Evolutionary conservation across 2,888 invertebrate species (phyloP).

Genomic region (Antheraea yamamai): DNA sequence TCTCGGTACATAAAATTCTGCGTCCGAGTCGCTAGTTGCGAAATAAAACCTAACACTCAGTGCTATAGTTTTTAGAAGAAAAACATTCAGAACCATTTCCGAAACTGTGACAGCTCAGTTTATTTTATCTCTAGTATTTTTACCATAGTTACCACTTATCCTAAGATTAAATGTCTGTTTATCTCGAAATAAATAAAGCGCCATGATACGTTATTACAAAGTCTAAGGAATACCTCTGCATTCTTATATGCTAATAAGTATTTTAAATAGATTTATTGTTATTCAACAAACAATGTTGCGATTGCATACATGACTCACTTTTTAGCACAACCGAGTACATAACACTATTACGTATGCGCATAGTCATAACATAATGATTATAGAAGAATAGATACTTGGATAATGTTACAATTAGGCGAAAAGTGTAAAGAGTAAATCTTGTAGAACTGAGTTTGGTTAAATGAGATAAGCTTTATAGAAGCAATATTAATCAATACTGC

Average conservation of each 20-base stretch:
- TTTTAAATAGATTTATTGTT: constrained; percentile 17
- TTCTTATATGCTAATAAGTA: constrained; percentile 1
- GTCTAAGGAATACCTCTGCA: neutral
- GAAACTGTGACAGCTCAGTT: neutral
- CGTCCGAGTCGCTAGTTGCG: too few relatives aligned
- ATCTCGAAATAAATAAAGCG: neutral
- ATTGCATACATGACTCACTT: constrained; percentile 4
- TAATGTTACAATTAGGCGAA: neutral
- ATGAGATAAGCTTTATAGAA: constrained; percentile 29
- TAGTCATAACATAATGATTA: neutral
- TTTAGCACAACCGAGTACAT: neutral
- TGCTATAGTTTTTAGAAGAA: neutral
- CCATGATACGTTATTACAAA: neutral
- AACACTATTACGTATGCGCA: neutral
- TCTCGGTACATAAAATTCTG: too few relatives aligned
- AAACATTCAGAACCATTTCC: neutral
- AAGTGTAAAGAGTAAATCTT: neutral
- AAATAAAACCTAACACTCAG: too few relatives aligned
- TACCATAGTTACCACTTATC: neutral
- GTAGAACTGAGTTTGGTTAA: neutral
- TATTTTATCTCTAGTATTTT: neutral
- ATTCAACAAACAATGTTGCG: constrained; percentile 8
- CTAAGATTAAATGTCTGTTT: neutral
- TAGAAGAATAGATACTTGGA: neutral
- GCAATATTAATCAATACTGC: constrained; percentile 75